Evolutionary conservation across 1,140 invertebrate species (phyloP).

Genomic region (Zaprionus vittiger): DNA sequence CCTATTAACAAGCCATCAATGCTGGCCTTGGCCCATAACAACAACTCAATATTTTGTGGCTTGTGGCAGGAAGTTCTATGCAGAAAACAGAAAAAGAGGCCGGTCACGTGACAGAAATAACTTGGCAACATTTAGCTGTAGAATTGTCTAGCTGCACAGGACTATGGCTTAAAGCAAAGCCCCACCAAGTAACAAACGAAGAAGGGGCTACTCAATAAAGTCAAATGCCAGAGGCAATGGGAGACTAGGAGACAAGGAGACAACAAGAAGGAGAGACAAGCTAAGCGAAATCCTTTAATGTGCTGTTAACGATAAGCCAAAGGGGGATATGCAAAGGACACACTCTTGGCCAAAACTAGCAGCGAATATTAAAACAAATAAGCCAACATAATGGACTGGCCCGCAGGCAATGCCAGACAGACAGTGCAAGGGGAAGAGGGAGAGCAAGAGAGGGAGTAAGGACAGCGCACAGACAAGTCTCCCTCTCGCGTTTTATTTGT

Average conservation of each 20-base stretch:
- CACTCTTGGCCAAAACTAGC: constrained; percentile 62
- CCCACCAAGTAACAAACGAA: constrained; percentile 66
- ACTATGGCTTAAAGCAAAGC: constrained; percentile 38
- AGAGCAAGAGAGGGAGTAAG: neutral
- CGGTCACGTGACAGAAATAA: constrained; percentile 49
- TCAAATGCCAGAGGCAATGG: constrained; percentile 1
- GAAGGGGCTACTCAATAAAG: constrained; percentile 40
- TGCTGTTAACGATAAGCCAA: constrained; percentile 77
- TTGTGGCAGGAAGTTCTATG: constrained; percentile 16
- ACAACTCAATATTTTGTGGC: neutral
- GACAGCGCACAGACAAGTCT: neutral
- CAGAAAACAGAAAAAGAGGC: neutral
- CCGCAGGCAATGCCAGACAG: constrained; percentile 39
- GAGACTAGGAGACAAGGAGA: neutral
- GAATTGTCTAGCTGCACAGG: neutral
- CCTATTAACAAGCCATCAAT: neutral
- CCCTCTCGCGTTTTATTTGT: constrained; percentile 7
- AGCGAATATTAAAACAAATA: constrained; percentile 81
- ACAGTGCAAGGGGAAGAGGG: neutral
- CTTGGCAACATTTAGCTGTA: neutral
- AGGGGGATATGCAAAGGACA: constrained; percentile 67
- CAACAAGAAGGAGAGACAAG: constrained; percentile 45
- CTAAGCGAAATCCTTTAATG: constrained; percentile 73
- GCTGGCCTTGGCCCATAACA: neutral
- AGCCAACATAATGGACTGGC: constrained; percentile 70